Base-by-base conservation (phyloP, 2,797 vertebrate species). In the Poeciliopsis paucimaculata region DNA sequence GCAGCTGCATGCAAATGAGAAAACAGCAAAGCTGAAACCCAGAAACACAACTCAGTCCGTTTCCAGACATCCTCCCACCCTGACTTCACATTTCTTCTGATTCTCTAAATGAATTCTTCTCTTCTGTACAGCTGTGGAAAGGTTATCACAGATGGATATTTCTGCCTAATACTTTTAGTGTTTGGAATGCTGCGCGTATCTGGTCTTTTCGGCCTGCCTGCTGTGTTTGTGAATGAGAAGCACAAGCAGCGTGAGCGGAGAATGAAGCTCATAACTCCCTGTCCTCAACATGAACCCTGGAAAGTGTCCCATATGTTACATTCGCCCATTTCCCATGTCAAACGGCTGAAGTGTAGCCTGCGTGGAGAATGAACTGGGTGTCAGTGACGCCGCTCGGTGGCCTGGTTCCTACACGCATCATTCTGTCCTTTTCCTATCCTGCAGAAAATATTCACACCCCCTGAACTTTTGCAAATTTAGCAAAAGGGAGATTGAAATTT, bases 281-380 rank as follows among this genome's bases (percentile, higher is more conserved):
- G 93, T 94, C 94, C 93, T 90, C 91, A 82, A 77, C 31, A 64
- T 94, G 93, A 94, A 94, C 94, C 89, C 91, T 78, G 46, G 77
- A 84, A 91, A 90, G 87, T 88, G 86, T 90, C 89, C 86, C 88
- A 94, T 93, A 87, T 90, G 87, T 93, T 93, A 92, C 82, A 87
- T 89, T 91, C 85, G 76, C 55, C 91, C 91, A 88, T 92, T 94
- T 88, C 76, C 77, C 91, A 88, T 93, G 91, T 93, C 92, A 93
- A 75, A 85, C 46, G 82, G 53, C 82, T 94, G 89, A 94, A 93
- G 82, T 90, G 91, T 86, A 86, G 88, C 89, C 85, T 84, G 83
- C 91, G 83, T 81, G 76, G 81, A 92, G 90, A 93, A 89, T 87
- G 93, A 92, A 92, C 92, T 91, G 90, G 91, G 89, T 88, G 83